These are phyloP conservation scores for Oreonectes daqikongensis DNA, from an alignment of 2,797 vertebrate species.

Conservation along the genomic window DNA sequence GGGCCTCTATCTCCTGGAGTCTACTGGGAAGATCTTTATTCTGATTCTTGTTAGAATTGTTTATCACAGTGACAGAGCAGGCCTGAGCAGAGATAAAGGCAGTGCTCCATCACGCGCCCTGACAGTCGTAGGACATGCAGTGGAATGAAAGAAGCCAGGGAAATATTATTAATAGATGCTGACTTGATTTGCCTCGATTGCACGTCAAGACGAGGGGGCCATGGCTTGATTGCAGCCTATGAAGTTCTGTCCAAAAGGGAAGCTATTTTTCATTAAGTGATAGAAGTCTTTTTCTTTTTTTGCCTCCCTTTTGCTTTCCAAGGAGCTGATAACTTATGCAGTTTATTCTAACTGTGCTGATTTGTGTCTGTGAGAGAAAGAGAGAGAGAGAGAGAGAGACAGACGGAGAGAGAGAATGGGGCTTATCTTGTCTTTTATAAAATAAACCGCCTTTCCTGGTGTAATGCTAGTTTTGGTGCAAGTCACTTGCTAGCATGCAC, in stretches of 20 bases:
- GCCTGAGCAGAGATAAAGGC: slow-evolving; percentile 99
- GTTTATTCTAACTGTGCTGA: slow-evolving; percentile 99
- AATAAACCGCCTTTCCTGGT: slow-evolving; percentile 69
- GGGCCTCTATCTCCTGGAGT: slow-evolving; percentile 94
- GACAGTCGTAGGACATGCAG: slow-evolving; percentile 98
- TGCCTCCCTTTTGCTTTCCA: slow-evolving; percentile 85
- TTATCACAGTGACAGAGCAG: slow-evolving; percentile 99
- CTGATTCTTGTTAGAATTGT: slow-evolving; percentile 99
- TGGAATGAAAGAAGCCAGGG: slow-evolving; percentile 98
- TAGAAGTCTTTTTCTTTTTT: slow-evolving; percentile 85
- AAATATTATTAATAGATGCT: slow-evolving; percentile 99
- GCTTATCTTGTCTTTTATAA: slow-evolving; percentile 73
- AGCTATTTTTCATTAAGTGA: slow-evolving; percentile 99
- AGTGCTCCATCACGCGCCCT: slow-evolving; percentile 96
- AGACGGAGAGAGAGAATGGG: slow-evolving; percentile 66
- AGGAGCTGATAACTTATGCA: slow-evolving; percentile 99
- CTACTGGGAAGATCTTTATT: slow-evolving; percentile 99
- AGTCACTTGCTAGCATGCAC: slow-evolving; percentile 55
- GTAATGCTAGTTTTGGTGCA: slow-evolving; percentile 64
- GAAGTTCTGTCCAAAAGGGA: slow-evolving; percentile 99
- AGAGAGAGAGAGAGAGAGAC: slow-evolving; percentile 56
- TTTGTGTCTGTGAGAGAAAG: slow-evolving; percentile 88
- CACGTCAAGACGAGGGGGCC: slow-evolving; percentile 93
- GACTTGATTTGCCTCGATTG: slow-evolving; percentile 98
- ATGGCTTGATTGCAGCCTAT: slow-evolving; percentile 97